Evolutionary conservation across 2,888 invertebrate genomes (phyloP), one percentile per base, ranked within the genome.

Genomic region (Aphodius sticticus): DNA sequence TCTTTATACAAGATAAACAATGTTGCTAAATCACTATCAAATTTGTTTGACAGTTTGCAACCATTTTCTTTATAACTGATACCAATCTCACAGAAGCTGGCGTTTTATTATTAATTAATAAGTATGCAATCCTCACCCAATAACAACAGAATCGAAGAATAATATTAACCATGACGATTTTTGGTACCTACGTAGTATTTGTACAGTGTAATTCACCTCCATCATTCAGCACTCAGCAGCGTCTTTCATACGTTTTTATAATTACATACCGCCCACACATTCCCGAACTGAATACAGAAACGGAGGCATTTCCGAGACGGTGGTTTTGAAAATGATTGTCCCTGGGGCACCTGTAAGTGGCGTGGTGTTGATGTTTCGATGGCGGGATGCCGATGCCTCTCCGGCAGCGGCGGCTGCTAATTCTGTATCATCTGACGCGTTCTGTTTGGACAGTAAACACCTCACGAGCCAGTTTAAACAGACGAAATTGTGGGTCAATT

Each of bases 391-490:
- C 71, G 26, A 71, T 26, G 35, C 74, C n/a, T 35, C 36, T 70
- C 70, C 14, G 35, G 74, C 74, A 74, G 74, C 71, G 35, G 37
- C 76, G 81, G 78, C 70, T 71, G 85, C 86, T 85, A 86, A 87
- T 87, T 87, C 85, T 84, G 85, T 86, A 86, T 86, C 86, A 85
- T 85, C 86, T 86, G 85, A 85, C 86, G 84, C 84, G 84, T 84
- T 85, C 82, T 88, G 88, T 88, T 88, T 88, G 87, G 84, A 87
- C 83, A 85, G 87, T 87, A 88, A 88, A 88, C 88, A 88, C 83
- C 85, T 86, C 84, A 84, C 85, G 86, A 86, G 88, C 88, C 88
- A 87, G 87, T 86, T 88, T 86, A 87, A 88, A 88, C 87, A 88
- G 83, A 83, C 84, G 83, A 83, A 85, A 84, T 85, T 82, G 84